phyloP scores from a whole-genome alignment of 2,888 invertebrate genomes.

The Copidosoma aretas region DNA sequence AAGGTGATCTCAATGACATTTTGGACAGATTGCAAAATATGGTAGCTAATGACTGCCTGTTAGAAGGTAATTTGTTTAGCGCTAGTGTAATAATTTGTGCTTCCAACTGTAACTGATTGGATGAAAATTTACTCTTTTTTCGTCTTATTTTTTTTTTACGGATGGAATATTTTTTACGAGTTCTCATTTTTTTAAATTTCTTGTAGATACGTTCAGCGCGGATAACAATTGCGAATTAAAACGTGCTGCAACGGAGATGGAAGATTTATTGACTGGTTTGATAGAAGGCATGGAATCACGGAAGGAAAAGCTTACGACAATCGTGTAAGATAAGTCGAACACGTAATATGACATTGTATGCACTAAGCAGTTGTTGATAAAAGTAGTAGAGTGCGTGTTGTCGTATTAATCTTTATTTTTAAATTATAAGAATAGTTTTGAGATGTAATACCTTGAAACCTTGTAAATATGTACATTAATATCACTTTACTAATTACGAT shows the following conservation, averaged over 20 bases:
- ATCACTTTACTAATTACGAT: conserved; percentile 17
- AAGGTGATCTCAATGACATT: conserved; percentile 74
- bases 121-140: too few relatives aligned
- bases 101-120: conserved; percentile 12
- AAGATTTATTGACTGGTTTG: conserved; percentile 71
- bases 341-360: conserved; percentile 1
- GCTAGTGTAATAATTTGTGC: neutral
- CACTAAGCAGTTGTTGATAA: conserved; percentile 6
- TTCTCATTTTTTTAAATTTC: neutral
- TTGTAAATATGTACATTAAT: conserved; percentile 29
- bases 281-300: conserved; percentile 71
- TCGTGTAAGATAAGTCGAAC: conserved; percentile 47
- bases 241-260: conserved; percentile 75
- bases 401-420: conserved; percentile 21
- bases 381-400: conserved; percentile 10
- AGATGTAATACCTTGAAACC: conserved; percentile 24
- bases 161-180: conserved; percentile 5
- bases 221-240: conserved; percentile 72
- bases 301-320: conserved; percentile 57
- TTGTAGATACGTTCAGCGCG: conserved; percentile 56
- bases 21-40: conserved; percentile 75
- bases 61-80: conserved; percentile 65
- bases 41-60: conserved; percentile 72
- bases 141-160: too few relatives aligned
- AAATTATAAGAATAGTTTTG: conserved; percentile 29